Conservation (phyloP, 1,140 invertebrate species). For the Psix sp. region DNA sequence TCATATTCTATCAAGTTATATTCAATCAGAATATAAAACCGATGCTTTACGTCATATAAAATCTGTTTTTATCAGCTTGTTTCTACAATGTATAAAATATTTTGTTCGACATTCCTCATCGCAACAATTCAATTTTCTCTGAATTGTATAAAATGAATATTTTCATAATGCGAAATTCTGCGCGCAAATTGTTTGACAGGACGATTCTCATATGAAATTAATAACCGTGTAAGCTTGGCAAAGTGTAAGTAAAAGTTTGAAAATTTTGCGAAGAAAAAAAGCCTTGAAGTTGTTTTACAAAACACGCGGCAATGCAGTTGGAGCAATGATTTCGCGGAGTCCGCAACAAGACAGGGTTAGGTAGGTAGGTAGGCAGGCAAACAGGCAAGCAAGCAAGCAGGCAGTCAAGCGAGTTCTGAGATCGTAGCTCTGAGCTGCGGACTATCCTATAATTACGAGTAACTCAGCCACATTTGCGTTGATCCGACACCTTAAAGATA, state of each 20-base stretch:
- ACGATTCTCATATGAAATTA: no score
- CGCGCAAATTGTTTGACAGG: no score
- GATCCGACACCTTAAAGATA: conserved; percentile 79
- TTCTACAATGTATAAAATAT: no score
- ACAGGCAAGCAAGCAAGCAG: conserved; percentile 53
- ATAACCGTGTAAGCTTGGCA: no score
- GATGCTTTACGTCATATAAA: no score
- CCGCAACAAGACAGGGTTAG: conserved; percentile 58
- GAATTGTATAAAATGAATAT: no score
- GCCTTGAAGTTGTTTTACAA: conserved; percentile 39
- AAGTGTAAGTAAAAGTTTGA: background rate
- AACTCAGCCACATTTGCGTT: conserved; percentile 78
- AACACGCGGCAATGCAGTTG: conserved; percentile 44
- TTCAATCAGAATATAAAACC: no score
- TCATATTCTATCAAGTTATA: no score
- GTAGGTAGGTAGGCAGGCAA: conserved; percentile 59
- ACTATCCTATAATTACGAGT: conserved; percentile 78
- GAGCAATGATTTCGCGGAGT: conserved; percentile 51
- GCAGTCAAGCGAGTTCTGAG: conserved; percentile 66
- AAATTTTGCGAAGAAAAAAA: conserved; percentile 5
- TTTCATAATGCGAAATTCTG: no score
- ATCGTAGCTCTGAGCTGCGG: conserved; percentile 68
- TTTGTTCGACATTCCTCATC: no score
- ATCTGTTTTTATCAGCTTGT: no score
- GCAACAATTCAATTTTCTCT: no score